A percentile compares a stretch with the other conserved stretches of the same genome.
These are phyloP conservation scores for Apis florea DNA, from an alignment of 1,140 invertebrate genomes.

Conservation along the genomic window DNA sequence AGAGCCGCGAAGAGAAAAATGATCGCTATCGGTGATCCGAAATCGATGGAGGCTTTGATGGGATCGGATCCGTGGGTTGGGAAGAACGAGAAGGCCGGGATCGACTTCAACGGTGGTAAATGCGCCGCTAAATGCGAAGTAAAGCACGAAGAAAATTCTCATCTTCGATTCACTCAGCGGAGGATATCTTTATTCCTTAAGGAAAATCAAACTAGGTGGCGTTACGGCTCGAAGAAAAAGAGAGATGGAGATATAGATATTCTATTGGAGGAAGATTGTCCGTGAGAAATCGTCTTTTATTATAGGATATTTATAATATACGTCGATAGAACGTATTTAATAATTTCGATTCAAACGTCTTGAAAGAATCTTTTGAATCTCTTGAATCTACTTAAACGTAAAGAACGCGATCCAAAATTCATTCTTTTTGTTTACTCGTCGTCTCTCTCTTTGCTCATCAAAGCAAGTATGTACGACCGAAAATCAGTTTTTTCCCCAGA, in stretches of 20 bases:
- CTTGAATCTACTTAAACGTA: too few species aligned
- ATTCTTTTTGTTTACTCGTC: too few species aligned
- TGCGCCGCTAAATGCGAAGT: neutral
- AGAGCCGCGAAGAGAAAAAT: neutral
- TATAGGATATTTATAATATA: too few species aligned
- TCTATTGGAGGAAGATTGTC: neutral
- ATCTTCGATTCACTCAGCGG: neutral
- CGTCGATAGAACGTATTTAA: too few species aligned
- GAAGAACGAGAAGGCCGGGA: neutral
- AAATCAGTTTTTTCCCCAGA: slow-evolving; percentile 20
- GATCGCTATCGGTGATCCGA: neutral
- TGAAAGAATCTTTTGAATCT: too few species aligned
- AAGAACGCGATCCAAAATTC: too few species aligned
- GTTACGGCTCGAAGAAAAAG: neutral
- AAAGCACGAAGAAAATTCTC: neutral
- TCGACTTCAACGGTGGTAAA: neutral
- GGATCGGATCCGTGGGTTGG: neutral
- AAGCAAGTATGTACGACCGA: too few species aligned
- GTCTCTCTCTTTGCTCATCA: too few species aligned
- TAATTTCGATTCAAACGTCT: too few species aligned
- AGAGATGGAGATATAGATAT: neutral
- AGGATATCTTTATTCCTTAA: neutral
- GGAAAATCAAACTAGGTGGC: neutral
- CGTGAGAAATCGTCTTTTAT: neutral
- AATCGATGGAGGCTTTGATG: neutral